Percentiles rank a stretch among this genome's conserved stretches.
These are phyloP conservation scores for Cryptops parisi DNA, from an alignment of 2,888 invertebrate genomes.

Conservation along the genomic window DNA sequence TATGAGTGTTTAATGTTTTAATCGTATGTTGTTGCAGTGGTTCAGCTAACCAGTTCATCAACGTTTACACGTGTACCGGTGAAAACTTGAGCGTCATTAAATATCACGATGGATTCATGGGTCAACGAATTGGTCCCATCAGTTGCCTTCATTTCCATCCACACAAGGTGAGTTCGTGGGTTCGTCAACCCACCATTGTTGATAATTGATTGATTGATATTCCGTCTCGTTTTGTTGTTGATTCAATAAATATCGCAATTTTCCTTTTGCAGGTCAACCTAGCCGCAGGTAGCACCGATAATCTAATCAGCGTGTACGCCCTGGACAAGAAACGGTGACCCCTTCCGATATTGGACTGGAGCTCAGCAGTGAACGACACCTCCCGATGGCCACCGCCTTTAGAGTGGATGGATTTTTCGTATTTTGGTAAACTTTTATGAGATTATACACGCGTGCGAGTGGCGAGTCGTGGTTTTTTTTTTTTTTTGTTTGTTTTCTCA, in stretches of 20 bases:
- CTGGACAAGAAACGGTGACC: constrained; percentile 13
- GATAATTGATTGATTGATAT: constrained; percentile 4
- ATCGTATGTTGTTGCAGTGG: constrained; percentile 52
- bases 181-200: background rate
- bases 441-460: no score
- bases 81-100: constrained; percentile 59
- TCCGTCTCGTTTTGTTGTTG: background rate
- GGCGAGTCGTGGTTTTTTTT: no score
- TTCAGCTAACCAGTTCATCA: constrained; percentile 46
- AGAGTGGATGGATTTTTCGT: no score
- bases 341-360: background rate
- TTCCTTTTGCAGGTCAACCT: constrained; percentile 36
- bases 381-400: no score
- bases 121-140: constrained; percentile 69
- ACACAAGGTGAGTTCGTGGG: constrained; percentile 51
- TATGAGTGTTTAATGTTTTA: no score
- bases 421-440: no score
- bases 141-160: constrained; percentile 83
- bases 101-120: constrained; percentile 82
- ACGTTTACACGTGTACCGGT: constrained; percentile 40
- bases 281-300: constrained; percentile 76
- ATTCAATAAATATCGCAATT: background rate
- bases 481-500: no score
- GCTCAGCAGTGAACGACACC: no score
- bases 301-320: constrained; percentile 64